phyloP scores from a whole-genome alignment of 1,140 invertebrate species.

The Sarcophaga peregrina region DNA sequence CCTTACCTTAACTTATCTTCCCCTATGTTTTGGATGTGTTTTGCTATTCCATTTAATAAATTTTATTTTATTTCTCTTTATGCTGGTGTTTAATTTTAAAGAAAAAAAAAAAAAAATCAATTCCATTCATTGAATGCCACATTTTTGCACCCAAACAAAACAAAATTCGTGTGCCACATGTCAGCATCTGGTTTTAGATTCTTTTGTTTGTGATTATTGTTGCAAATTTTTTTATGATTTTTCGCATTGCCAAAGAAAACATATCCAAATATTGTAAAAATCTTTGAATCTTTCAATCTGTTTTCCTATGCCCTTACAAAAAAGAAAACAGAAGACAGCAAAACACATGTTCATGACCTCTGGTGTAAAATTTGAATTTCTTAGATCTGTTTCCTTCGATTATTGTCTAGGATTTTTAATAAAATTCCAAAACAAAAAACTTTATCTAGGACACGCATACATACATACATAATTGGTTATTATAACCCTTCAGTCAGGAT shows the following conservation, averaged over 20 bases:
- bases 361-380: no score
- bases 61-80: not conserved
- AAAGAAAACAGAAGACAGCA: no score
- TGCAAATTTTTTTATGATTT: conserved; percentile 25
- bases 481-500: no score
- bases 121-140: not conserved
- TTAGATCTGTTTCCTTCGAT: no score
- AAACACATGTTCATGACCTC: no score
- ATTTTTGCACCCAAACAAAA: not conserved
- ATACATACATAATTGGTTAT: no score
- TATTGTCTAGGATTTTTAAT: no score
- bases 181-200: conserved; percentile 34
- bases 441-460: no score
- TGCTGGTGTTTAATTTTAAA: conserved; percentile 24
- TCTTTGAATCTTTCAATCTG: no score
- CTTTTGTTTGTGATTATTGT: conserved; percentile 28
- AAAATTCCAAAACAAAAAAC: no score
- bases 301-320: no score
- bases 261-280: no score
- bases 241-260: not conserved
- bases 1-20: not conserved
- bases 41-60: not conserved
- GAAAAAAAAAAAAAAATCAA: not conserved
- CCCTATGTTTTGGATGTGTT: not conserved
- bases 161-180: conserved; percentile 36